A percentile compares a stretch with the other conserved stretches of the same genome.
Conservation (phyloP, 2,888 invertebrate genomes). For the Apoderus coryli region DNA sequence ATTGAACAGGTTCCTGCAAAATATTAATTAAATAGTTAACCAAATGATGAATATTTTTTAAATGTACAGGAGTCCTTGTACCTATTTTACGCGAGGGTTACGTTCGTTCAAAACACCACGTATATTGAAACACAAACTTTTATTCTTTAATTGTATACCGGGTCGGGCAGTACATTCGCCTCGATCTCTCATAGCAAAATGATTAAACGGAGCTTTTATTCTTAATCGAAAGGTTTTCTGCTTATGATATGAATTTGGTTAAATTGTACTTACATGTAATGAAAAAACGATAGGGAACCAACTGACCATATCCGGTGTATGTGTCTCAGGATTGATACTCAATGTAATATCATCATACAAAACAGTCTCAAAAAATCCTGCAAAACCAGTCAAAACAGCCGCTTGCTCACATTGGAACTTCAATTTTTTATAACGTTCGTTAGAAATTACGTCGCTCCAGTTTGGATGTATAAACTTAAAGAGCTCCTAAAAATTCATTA, state of each 20-base stretch:
- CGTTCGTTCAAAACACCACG: too few relatives aligned
- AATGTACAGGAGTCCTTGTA: too few relatives aligned
- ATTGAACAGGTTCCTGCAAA: slow-evolving; percentile 53
- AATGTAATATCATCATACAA: slow-evolving; percentile 73
- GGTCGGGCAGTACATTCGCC: too few relatives aligned
- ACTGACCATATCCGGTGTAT: slow-evolving; percentile 86
- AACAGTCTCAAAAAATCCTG: slow-evolving; percentile 86
- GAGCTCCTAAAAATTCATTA: slow-evolving; percentile 46
- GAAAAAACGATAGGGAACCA: slow-evolving; percentile 30
- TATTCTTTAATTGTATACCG: too few relatives aligned
- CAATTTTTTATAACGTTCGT: slow-evolving; percentile 40
- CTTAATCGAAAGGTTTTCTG: too few relatives aligned
- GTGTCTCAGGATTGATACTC: slow-evolving; percentile 81
- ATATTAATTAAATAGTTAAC: too few relatives aligned
- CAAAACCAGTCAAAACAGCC: slow-evolving; percentile 83
- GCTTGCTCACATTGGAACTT: slow-evolving; percentile 45
- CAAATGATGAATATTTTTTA: too few relatives aligned
- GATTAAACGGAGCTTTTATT: too few relatives aligned
- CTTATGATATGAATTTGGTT: too few relatives aligned
- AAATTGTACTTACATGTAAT: slow-evolving; percentile 6
- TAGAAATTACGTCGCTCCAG: slow-evolving; percentile 46
- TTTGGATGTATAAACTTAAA: slow-evolving; percentile 92
- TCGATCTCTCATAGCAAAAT: too few relatives aligned
- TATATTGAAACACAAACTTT: too few relatives aligned
- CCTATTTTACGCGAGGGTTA: too few relatives aligned